Conservation (phyloP, 2,797 vertebrate species). For the Brotula barbata region DNA sequence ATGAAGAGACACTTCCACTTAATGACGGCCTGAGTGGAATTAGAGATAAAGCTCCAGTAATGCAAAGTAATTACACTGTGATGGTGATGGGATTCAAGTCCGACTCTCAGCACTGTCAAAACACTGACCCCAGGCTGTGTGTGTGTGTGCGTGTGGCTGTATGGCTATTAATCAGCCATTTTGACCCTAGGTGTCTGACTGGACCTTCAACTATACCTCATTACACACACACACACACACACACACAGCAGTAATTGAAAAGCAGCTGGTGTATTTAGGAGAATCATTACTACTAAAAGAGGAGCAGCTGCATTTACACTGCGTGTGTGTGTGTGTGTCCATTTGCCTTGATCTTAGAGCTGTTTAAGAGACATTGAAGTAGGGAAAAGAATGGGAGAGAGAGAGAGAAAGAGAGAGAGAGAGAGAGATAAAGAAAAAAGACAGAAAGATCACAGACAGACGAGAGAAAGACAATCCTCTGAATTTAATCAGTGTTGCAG, state of each 20-base stretch:
- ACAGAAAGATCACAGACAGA: not conserved
- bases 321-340: conserved; percentile 18
- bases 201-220: conserved; percentile 62
- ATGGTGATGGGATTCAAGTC: conserved; percentile 62
- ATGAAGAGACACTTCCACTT: conserved; percentile 59
- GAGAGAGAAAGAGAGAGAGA: not conserved
- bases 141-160: conserved; percentile 22
- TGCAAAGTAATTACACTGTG: conserved; percentile 72
- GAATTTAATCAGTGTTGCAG: conserved; percentile 72
- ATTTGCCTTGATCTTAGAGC: conserved; percentile 17
- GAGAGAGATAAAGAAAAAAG: not conserved
- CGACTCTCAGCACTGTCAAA: conserved; percentile 61
- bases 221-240: conserved; percentile 37
- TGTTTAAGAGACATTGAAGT: conserved; percentile 14
- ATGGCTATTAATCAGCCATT: conserved; percentile 55
- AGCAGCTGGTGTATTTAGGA: conserved; percentile 67
- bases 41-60: conserved; percentile 71
- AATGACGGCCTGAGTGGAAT: conserved; percentile 61
- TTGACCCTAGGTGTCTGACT: conserved; percentile 61
- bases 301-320: conserved; percentile 58
- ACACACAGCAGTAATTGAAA: conserved; percentile 62
- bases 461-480: conserved; percentile 31
- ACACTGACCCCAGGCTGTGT: conserved; percentile 60
- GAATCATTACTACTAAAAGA: conserved; percentile 57
- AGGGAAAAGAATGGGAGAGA: not conserved